phyloP scores from a whole-genome alignment of 1,140 invertebrate species.

The Amyelois transitella region DNA sequence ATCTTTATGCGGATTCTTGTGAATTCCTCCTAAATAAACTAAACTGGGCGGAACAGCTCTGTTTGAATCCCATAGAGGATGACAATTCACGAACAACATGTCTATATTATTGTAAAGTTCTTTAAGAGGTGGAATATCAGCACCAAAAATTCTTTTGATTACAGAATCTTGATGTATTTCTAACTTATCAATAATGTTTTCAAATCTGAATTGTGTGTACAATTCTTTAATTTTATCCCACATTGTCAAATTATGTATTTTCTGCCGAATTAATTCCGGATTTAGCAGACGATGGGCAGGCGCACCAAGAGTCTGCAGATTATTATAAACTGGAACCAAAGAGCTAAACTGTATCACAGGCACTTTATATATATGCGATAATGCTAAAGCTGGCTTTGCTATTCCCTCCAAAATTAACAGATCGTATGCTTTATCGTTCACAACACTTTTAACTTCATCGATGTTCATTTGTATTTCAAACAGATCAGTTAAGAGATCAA shows the following conservation, averaged over 20 bases:
- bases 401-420: slow-evolving; percentile 28
- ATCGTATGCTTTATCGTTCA: slow-evolving; percentile 29
- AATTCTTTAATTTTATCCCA: slow-evolving; percentile 24
- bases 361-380: slow-evolving; percentile 29
- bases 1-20: slow-evolving; percentile 47
- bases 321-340: slow-evolving; percentile 11
- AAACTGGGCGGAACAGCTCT: slow-evolving; percentile 56
- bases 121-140: slow-evolving; percentile 35
- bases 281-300: slow-evolving; percentile 32
- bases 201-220: slow-evolving; percentile 5
- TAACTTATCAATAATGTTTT: neutral
- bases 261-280: slow-evolving; percentile 8
- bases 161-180: slow-evolving; percentile 10
- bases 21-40: slow-evolving; percentile 61
- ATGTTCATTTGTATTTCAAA: slow-evolving; percentile 20
- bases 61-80: slow-evolving; percentile 56
- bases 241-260: slow-evolving; percentile 9
- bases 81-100: slow-evolving; percentile 69
- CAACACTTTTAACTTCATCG: slow-evolving; percentile 19
- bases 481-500: neutral
- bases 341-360: slow-evolving; percentile 39
- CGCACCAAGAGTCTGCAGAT: slow-evolving; percentile 20
- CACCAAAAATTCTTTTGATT: slow-evolving; percentile 34
- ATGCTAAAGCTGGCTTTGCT: slow-evolving; percentile 12
- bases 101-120: slow-evolving; percentile 65